Evolutionary conservation across 2,888 invertebrate species (phyloP), one percentile per base, ranked within the genome.

Genomic region (Phaonia tiefii): DNA sequence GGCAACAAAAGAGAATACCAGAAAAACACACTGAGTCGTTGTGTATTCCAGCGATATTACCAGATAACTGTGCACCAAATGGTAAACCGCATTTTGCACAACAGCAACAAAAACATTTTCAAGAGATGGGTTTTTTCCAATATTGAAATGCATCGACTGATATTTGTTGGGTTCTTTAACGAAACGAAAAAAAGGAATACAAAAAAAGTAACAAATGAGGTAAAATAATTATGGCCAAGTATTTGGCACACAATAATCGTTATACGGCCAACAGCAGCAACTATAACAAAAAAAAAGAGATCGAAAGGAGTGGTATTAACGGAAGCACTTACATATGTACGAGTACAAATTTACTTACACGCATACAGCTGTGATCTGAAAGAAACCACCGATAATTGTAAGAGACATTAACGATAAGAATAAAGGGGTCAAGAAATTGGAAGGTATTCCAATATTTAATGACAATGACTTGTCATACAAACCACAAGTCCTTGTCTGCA

Each of bases 241-340:
- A 78, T 78, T 75, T 81, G 81, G 78, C 78, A 81, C 81, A 69
- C 78, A 81, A 67, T 75, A 72, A 75, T 78, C 78, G 67, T 51
- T 37, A 26, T 54, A 25, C 31, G 8, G 8, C 4, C 8, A 31
- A 31, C 56, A 46, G 44, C 22, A 8, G 20, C 42, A n/a, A 31
- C 8, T 8, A 31, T 5, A 31, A 13, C 37, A 58, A 58, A n/a
- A n/a, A n/a, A n/a, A n/a, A n/a, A n/a, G 15, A 42, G 37, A 42
- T 74, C 63, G 22, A 20, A 17, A 42, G 65, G 44, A 46, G 71
- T 77, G 77, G 39, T 42, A 66, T 42, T 77, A 65, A 44, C 56
- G 63, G 17, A 54, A 56, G 70, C 54, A n/a, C 37, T 60, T 31
- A 13, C 58, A 58, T 10, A 39, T 20, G 39, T 31, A 8, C 31